Base-by-base conservation (phyloP, 2,113 vertebrate genomes). In the Syrrhaptes paradoxus region DNA sequence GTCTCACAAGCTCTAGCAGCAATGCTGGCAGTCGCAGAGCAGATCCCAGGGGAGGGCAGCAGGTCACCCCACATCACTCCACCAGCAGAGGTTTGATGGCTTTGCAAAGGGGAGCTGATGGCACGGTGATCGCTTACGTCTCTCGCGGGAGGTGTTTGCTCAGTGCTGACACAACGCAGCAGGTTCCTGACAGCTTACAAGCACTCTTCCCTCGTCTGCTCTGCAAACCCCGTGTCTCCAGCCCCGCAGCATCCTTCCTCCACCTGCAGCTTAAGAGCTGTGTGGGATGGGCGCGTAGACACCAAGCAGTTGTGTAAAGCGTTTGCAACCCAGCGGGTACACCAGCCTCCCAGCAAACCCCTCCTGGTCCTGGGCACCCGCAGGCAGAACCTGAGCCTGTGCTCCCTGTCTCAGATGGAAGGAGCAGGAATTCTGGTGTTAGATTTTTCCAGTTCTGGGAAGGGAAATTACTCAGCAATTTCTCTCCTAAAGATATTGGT, bases 161-260 rank as follows among this genome's bases (percentile, higher is more conserved):
- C 49, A 29, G 7, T 5, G 26, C 81, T 11, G 13, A 17, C 0
- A 0, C 5, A 2, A 34, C 0, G 13, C 11, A 36, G 68, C 25
- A 15, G 54, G 10, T 51, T 49, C 87, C 51, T 2, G 2, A 58
- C 58, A 51, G 34, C 65, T 36, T n/a, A 58, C 11, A 9, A 32
- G 46, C 32, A 7, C 43, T 29, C 22, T 55, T 46, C 28, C 7
- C 32, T 51, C 45, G 19, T 51, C 36, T 0, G 2, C 12, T 57
- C n/a, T 46, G 67, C 59, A 85, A 11, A 29, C 17, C 36, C 58
- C 36, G 1, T 2, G 11, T 54, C 17, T 26, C 45, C 3, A 2
- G 26, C 24, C 49, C 13, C 3, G 3, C 2, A 2, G 46, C 46
- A 38, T 55, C n/a, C 19, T 36, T 43, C 31, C 17, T 68, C 54